A percentile compares a stretch with the other conserved stretches of the same genome.
phyloP scores from a whole-genome alignment of 30 jellyfish, hydroid and myxozoan genomes.

The Pelagia noctiluca region DNA sequence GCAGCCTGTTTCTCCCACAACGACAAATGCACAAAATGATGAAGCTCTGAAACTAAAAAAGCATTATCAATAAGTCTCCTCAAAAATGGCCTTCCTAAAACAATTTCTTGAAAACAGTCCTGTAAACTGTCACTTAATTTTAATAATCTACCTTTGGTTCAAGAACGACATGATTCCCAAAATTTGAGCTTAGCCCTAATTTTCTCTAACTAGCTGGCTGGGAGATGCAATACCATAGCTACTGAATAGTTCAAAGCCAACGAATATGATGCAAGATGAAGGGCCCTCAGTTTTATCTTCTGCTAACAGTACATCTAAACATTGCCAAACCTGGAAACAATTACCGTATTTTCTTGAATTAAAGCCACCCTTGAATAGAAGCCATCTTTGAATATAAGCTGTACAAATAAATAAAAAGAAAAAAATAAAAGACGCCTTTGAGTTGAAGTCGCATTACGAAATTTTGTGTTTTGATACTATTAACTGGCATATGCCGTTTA shows the following conservation, averaged over 20 bases:
- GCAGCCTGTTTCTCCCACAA: too few relatives aligned
- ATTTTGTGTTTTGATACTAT: constrained; percentile 21
- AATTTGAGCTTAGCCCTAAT: background rate
- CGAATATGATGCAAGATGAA: constrained; percentile 27
- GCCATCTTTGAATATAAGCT: constrained; percentile 28
- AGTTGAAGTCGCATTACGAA: constrained; percentile 54
- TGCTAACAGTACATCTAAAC: constrained; percentile 46
- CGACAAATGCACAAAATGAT: constrained; percentile 14
- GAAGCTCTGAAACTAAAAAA: background rate
- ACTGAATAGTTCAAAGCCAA: constrained; percentile 52
- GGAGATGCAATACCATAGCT: constrained; percentile 29
- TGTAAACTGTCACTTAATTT: constrained; percentile 43
- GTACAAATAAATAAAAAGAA: constrained; percentile 63
- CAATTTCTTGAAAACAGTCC: constrained; percentile 59
- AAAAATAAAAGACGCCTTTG: constrained; percentile 50
- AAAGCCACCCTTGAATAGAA: background rate
- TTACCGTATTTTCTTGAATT: background rate
- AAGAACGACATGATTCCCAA: constrained; percentile 42
- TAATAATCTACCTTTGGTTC: constrained; percentile 29
- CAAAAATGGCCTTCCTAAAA: background rate
- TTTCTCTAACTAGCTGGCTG: constrained; percentile 49
- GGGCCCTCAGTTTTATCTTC: constrained; percentile 68
- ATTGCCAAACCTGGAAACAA: constrained; percentile 38
- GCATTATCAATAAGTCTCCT: constrained; percentile 12
- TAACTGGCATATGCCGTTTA: constrained; percentile 49